Base-by-base conservation (phyloP, 2,888 invertebrate species). In the Unio delphinus region DNA sequence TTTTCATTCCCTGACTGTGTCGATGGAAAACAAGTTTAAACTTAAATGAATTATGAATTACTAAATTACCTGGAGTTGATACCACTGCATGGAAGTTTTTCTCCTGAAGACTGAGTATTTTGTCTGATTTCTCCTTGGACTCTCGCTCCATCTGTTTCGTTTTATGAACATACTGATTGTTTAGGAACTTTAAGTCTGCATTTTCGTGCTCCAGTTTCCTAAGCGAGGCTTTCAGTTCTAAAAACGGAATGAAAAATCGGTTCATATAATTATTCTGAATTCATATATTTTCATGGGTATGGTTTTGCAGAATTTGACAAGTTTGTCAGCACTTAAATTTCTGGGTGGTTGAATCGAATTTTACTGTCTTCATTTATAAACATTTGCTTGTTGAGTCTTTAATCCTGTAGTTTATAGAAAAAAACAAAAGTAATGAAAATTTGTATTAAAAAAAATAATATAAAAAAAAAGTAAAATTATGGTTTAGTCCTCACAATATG, bases 111-210 rank as follows among this genome's bases (percentile, higher is more conserved):
- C 91, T 90, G 28, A 92, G 87, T 74, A 92, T 92, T 78, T 90
- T 90, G 74, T 91, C 91, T 3, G 91, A 90, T 77, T 92, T 92
- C 79, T 92, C 93, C 59, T 92, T 89, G 8, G 94, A 91, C 79
- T 94, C 93, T 65, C 92, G 92, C 85, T 94, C 93, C 60, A 94
- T 87, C 75, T 91, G 91, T 80, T 92, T 92, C 23, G 93, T 91
- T 88, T 92, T 93, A 83, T 91, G 90, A 23, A 92, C 88, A 84
- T 92, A 92, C 79, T 91, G 91, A 55, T 91, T 91, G 72, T 91
- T 92, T n/a, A 91, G 87, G 79, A 93, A 92, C 83, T 92, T 92
- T 61, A 92, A 90, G 80, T 94, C 94, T 76, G 92, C 87, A 79
- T 88, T 89, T 71, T 90, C 90, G 75, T 89, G 87, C 69, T 90